These are phyloP conservation scores for Lampropteryx suffumata DNA, from an alignment of 2,888 invertebrate species.

Conservation along the genomic window DNA sequence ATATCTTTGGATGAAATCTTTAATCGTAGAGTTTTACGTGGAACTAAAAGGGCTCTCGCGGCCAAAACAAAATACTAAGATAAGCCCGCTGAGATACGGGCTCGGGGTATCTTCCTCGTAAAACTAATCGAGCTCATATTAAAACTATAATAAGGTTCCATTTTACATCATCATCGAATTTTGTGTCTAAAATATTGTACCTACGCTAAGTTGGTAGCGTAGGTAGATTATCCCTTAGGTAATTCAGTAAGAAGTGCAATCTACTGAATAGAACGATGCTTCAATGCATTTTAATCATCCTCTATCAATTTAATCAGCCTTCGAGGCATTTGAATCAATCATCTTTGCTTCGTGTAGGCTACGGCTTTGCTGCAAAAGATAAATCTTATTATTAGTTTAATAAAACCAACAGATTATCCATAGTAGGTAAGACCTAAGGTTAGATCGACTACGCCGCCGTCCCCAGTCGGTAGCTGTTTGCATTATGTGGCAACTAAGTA, in stretches of 20 bases:
- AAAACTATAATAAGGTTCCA: conserved; percentile 1
- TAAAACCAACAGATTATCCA: no score
- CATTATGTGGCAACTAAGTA: no score
- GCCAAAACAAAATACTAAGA: conserved; percentile 56
- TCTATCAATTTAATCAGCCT: conserved; percentile 2
- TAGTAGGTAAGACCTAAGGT: no score
- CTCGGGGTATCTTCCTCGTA: conserved; percentile 59
- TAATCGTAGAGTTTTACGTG: conserved; percentile 71
- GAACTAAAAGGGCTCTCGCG: conserved; percentile 54
- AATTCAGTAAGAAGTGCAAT: conserved; percentile 7
- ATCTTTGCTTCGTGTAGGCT: conserved; percentile 1
- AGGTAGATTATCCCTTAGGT: no score
- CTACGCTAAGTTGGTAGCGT: no score
- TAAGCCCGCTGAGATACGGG: conserved; percentile 54
- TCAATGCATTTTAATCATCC: conserved; percentile 8
- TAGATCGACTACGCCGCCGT: no score
- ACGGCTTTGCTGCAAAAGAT: not conserved
- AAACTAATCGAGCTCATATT: conserved; percentile 54
- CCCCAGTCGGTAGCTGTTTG: no score
- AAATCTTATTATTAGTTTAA: not conserved
- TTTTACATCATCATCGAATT: conserved; percentile 11
- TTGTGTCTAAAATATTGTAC: not conserved
- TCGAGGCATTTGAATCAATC: not conserved
- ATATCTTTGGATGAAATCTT: conserved; percentile 77
- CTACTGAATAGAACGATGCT: not conserved